Evolutionary conservation across 2,888 invertebrate genomes (phyloP), one percentile per base, ranked within the genome.

Genomic region (Idaea aversata): DNA sequence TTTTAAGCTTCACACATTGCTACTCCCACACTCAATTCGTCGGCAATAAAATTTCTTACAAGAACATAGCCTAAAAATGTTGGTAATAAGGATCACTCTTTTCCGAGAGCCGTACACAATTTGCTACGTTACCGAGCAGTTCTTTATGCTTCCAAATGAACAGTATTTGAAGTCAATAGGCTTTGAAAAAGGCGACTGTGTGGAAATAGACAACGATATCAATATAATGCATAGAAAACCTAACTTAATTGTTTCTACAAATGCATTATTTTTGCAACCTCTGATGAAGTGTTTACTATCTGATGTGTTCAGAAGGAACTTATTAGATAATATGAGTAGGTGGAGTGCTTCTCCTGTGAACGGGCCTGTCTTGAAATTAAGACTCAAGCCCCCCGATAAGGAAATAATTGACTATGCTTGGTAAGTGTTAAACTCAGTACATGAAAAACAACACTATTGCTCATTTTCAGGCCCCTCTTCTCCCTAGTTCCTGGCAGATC

Each of bases 351-450:
- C 75, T 68, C 80, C 85, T 15, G 66, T 72, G 15, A 82, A 77
- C 70, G 82, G 82, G 59, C 81, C 87, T 35, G 83, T 83, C 70
- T 74, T 92, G 58, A 90, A 88, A 71, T 79, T 96, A 62, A 93
- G 92, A 72, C 79, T 96, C 59, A 84, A 91, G 66, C 93, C 93
- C 15, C 95, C 95, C 0, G 90, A 91, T 69, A 89, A 85, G 67
- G 94, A 96, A 80, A 93, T 95, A 61, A 93, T 96, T 72, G 96
- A 96, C 83, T 95, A 95, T 85, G 93, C 93, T 67, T 96, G 96
- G 96, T 95, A 88, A 92, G 90, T 80, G n/a, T 60, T 16, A 16
- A 57, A 5, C 47, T 47, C 13, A 25, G 25, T 25, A 3, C 25
- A 25, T 25, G 25, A 2, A 25, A n/a, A 25, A 25, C 25, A 25